Evolutionary conservation across 1,140 invertebrate species (phyloP), one percentile per base, ranked within the genome.

Genomic region (Callitettix versicolor): DNA sequence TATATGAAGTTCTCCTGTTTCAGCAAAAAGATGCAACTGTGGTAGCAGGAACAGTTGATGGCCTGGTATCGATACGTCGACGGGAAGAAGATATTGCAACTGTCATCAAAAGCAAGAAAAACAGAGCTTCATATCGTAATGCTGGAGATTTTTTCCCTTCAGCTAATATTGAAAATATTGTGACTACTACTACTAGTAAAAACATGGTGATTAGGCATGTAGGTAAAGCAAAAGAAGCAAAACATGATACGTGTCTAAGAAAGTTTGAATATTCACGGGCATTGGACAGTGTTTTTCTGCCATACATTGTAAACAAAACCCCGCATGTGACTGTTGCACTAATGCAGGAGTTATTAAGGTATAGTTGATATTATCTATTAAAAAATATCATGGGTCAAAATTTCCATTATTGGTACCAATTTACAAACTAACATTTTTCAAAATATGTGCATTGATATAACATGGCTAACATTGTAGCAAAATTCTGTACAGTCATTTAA

Each of bases 21-120:
- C 74, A 92, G 70, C 73, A 80, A 55, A 79, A 88, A 65, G 89
- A 96, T 73, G 82, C 88, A 65, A 83, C 86, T 20, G 68, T 97
- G 58, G 88, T 85, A 34, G 86, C 86, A 47, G 94, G 94, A 48
- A 92, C 94, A 83, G 80, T 88, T n/a, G 89, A 95, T 73, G 91
- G 91, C 42, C 72, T 95, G 36, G 79, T 98, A 57, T 91, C 91
- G 3, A 84, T 97, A 20, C 79, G 81, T 58, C 80, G 86, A 65
- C 77, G 84, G 71, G 84, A 88, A 66, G 74, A 76, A 61, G 71
- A 77, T 60, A 58, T 62, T 3, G 55, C 40, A 11, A 18, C 49
- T 3, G 22, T 22, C 5, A 7, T 56, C 56, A 58, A 60, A 51
- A 26, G 33, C 18, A 44, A 41, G 33, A 63, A 55, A 0, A 69